Evolutionary conservation across 92 coral and sea anemone genomes (phyloP).

Genomic region (Nematostella vectensis): DNA sequence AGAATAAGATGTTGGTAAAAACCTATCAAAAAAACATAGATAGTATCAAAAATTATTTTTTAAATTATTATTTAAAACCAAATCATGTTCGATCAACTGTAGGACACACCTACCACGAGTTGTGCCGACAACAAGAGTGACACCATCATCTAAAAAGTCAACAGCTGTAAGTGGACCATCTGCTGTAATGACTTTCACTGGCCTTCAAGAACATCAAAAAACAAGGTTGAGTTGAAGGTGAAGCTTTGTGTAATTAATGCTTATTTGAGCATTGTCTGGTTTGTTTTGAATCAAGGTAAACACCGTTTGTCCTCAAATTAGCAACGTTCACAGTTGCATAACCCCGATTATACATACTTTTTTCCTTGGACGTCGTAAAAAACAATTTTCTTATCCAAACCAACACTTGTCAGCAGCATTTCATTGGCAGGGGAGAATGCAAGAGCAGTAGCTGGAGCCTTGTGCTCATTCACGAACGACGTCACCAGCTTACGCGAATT

Average conservation of each 20-base stretch:
- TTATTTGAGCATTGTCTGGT: too few species aligned
- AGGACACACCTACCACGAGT: slow-evolving; percentile 75
- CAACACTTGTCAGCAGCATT: slow-evolving; percentile 85
- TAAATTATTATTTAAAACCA: too few species aligned
- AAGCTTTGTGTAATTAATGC: too few species aligned
- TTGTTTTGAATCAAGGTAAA: too few species aligned
- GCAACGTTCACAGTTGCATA: too few species aligned
- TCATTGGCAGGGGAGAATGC: slow-evolving; percentile 96
- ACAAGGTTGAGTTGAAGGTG: too few species aligned
- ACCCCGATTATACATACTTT: slow-evolving; percentile 91
- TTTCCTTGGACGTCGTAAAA: slow-evolving; percentile 92
- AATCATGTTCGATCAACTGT: too few species aligned
- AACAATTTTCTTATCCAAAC: slow-evolving; percentile 84
- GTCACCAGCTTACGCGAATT: slow-evolving; percentile 67
- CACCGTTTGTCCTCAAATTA: too few species aligned
- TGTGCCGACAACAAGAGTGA: slow-evolving; percentile 89
- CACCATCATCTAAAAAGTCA: slow-evolving; percentile 88
- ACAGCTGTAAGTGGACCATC: slow-evolving; percentile 87
- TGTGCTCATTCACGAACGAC: slow-evolving; percentile 85
- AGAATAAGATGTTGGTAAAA: too few species aligned
- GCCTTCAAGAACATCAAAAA: too few species aligned
- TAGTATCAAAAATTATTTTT: too few species aligned
- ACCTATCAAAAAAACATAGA: too few species aligned
- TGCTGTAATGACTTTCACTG: slow-evolving; percentile 81
- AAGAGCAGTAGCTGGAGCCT: slow-evolving; percentile 85